Base-by-base conservation (phyloP, 2,888 invertebrate species). In the Papilio protenor region DNA sequence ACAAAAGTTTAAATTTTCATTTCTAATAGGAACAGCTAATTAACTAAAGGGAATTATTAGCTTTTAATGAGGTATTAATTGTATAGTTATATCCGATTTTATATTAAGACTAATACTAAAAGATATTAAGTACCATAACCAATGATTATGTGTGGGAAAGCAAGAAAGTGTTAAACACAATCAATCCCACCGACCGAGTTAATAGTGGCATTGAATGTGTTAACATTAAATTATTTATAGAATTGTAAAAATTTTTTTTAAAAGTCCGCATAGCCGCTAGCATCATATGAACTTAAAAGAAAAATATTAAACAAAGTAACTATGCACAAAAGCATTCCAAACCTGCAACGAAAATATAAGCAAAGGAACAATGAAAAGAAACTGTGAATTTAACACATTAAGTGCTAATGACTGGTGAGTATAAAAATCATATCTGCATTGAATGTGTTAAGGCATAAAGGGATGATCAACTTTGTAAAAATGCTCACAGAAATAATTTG, bases 401-500 rank as follows among this genome's bases (percentile, higher is more conserved):
- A 61, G 8, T 27, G 61, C 61, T 8, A 55, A 6, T n/a, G 55
- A n/a, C n/a, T 16, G n/a, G 10, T 18, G 52, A 55, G n/a, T 55
- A 55, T 40, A 23, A 81, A 16, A 75, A 61, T 61, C 10, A 16
- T 40, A 21, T 14, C 6, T 45, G 55, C 18, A 78, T 40, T 61
- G 14, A 27, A 61, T 27, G 61, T 61, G 61, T 61, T 61, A 61
- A 71, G 59, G 40, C n/a, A n/a, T 40, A 73, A 16, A 81, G 75
- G 82, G 82, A 83, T 84, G 84, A 84, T 83, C 84, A 84, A 81
- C 79, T 82, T 82, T 82, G 81, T 84, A 83, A 81, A 82, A 74
- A 83, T 94, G 93, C 94, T 94, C 94, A 94, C 94, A 85, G 94
- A 90, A 84, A 93, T 84, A 78, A 94, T 90, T 84, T 94, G 94